phyloP scores from a whole-genome alignment of 2,888 invertebrate genomes.

The Sisyra nigra region DNA sequence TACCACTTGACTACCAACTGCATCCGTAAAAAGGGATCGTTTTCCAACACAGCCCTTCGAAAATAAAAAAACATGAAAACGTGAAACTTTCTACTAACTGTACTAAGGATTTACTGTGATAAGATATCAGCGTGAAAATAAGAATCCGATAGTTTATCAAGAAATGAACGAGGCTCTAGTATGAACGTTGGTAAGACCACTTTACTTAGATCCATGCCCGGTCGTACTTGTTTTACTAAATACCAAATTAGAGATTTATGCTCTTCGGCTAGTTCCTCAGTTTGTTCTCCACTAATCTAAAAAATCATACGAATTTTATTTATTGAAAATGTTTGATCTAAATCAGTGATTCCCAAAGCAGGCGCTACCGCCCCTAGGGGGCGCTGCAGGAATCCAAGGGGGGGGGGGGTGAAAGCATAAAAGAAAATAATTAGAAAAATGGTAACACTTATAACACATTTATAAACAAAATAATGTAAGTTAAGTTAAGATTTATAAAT shows the following conservation, averaged over 20 bases:
- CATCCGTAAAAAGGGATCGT: constrained; percentile 83
- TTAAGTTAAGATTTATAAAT: no score
- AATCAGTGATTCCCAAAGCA: not conserved
- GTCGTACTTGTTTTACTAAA: constrained; percentile 84
- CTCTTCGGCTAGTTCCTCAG: constrained; percentile 85
- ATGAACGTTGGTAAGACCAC: constrained; percentile 91
- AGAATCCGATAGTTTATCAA: constrained; percentile 85
- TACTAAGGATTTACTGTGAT: constrained; percentile 43
- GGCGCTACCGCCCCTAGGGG: not conserved
- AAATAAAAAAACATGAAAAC: no score
- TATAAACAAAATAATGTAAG: no score
- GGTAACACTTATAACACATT: no score
- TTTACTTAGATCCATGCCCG: constrained; percentile 91
- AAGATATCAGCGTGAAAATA: constrained; percentile 88
- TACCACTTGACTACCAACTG: constrained; percentile 82
- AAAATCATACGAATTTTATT: no score
- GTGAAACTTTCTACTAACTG: not conserved
- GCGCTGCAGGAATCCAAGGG: no score
- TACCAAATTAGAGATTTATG: constrained; percentile 92
- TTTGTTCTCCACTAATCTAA: constrained; percentile 41
- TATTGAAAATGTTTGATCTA: no score
- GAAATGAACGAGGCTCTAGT: constrained; percentile 80
- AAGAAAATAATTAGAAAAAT: no score
- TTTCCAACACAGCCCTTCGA: constrained; percentile 68
- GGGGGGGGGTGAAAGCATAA: no score